Conservation (phyloP, 2,797 vertebrate species). For the Premnoplex brunnescens region DNA sequence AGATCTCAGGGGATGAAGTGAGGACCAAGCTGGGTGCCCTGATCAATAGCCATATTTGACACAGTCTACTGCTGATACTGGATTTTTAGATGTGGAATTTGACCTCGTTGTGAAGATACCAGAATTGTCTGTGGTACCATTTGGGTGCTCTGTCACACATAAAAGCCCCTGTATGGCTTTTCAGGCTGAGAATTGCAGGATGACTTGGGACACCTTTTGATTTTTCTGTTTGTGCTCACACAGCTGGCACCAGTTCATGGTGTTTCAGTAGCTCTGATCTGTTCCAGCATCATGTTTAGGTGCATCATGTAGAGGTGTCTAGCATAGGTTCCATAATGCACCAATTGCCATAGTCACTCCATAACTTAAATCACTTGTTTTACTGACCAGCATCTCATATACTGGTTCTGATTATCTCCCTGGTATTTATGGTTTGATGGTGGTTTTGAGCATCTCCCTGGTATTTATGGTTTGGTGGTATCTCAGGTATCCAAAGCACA, state of each 20-base stretch:
- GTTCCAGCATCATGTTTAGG: too few relatives aligned
- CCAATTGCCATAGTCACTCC: not conserved
- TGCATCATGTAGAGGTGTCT: not conserved
- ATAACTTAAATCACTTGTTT: not conserved
- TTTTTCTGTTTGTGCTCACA: not conserved
- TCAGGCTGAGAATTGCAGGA: not conserved
- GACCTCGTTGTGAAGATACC: not conserved
- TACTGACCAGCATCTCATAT: not conserved
- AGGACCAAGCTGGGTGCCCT: not conserved
- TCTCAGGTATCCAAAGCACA: not conserved
- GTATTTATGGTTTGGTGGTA: not conserved
- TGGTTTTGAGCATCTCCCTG: not conserved
- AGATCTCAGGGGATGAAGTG: not conserved
- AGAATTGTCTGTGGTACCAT: not conserved
- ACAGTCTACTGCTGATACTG: not conserved
- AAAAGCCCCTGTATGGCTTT: not conserved
- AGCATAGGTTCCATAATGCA: rapidly evolving
- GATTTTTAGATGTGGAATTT: not conserved
- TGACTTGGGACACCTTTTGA: not conserved
- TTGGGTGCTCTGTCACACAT: not conserved
- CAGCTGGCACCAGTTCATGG: not conserved
- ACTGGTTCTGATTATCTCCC: not conserved
- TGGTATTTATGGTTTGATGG: not conserved
- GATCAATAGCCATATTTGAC: not conserved
- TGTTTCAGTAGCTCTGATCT: not conserved